Percentiles rank a stretch among this genome's conserved stretches.
phyloP scores from a whole-genome alignment of 2,888 invertebrate genomes.

The Corbicula japonica region DNA sequence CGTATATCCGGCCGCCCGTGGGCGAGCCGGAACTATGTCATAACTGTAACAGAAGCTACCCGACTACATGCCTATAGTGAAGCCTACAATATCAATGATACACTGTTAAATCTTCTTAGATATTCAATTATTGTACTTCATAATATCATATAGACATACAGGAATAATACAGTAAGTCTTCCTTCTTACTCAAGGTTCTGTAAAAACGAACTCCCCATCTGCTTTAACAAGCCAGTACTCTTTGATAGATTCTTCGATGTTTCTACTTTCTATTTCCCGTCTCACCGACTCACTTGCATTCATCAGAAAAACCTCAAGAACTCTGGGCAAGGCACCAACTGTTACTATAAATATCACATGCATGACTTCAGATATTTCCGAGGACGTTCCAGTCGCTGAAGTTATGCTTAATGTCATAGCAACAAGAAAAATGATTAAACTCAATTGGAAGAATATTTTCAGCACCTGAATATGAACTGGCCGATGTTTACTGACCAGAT shows the following conservation, averaged over 20 bases:
- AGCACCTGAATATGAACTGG: constrained; percentile 26
- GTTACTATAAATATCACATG: constrained; percentile 57
- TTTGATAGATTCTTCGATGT: constrained; percentile 33
- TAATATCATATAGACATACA: too few relatives aligned
- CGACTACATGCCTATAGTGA: too few relatives aligned
- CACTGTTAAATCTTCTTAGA: too few relatives aligned
- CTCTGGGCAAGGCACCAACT: constrained; percentile 51
- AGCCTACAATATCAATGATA: too few relatives aligned
- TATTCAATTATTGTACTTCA: too few relatives aligned
- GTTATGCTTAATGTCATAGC: constrained; percentile 12
- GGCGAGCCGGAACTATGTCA: too few relatives aligned
- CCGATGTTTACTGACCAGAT: constrained; percentile 19
- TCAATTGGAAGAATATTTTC: constrained; percentile 6
- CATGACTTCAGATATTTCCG: constrained; percentile 60
- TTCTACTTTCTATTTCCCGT: constrained; percentile 41
- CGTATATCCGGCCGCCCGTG: too few relatives aligned
- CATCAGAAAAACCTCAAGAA: constrained; percentile 37
- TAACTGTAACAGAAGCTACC: too few relatives aligned
- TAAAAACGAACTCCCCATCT: too few relatives aligned
- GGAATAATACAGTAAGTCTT: too few relatives aligned
- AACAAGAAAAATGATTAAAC: neutral
- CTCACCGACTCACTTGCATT: constrained; percentile 23
- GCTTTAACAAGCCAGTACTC: too few relatives aligned
- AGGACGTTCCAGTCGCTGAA: neutral
- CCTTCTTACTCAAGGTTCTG: too few relatives aligned